Evolutionary conservation across 2,797 vertebrate genomes (phyloP).

Genomic region (Propithecus perrieri): DNA sequence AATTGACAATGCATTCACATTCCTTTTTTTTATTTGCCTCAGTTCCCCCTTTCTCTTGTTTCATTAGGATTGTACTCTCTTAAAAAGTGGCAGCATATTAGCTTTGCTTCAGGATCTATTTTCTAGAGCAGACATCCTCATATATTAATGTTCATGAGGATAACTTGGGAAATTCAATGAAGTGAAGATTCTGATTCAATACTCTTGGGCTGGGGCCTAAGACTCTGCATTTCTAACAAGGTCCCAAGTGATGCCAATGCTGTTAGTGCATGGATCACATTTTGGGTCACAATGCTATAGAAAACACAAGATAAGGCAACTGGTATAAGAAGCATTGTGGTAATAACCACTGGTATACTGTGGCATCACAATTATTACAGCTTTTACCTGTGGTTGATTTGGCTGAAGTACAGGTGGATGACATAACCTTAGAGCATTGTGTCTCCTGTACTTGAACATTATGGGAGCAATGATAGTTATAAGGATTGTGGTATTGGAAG

Average conservation of each 20-base stretch:
- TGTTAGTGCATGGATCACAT: neutral
- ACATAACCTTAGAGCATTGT: neutral
- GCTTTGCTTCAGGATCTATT: neutral
- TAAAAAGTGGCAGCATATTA: neutral
- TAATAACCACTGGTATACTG: neutral
- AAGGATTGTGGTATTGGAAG: neutral
- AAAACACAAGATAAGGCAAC: neutral
- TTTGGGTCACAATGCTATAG: neutral
- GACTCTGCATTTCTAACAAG: neutral
- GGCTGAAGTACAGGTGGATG: neutral
- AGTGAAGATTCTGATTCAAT: conserved; percentile 9
- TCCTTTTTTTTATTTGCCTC: neutral
- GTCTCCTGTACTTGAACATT: neutral
- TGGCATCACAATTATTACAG: neutral
- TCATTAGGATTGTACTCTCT: neutral
- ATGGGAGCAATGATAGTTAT: conserved; percentile 32
- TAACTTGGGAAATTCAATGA: neutral
- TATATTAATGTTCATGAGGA: neutral
- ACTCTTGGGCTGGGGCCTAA: neutral
- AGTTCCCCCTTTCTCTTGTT: neutral
- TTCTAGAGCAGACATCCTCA: neutral
- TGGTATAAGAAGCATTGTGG: neutral
- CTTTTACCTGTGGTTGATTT: neutral
- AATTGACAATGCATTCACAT: neutral
- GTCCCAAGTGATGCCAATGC: neutral